Base-by-base conservation (phyloP, 2,888 invertebrate species). In the Synanthedon vespiformis region DNA sequence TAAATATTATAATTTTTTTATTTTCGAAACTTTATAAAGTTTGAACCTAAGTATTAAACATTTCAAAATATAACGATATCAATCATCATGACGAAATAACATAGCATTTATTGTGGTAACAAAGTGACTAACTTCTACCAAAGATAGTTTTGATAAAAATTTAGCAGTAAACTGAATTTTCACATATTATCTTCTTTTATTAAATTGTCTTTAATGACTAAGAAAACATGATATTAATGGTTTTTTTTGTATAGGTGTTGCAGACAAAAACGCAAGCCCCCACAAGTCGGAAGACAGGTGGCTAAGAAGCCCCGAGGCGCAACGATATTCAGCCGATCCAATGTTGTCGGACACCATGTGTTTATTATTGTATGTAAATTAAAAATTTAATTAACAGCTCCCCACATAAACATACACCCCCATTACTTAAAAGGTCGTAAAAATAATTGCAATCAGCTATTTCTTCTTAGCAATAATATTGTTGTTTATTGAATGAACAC, bases 331-430 rank as follows among this genome's bases (percentile, higher is more conserved):
- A 13, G 14, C 56, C 49, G 18, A 14, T 13, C 13, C 12, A 44
- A 13, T 56, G 55, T 41, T 56, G 34, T 34, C 10, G 34, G 48
- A 53, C 58, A 61, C 64, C 69, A 70, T 68, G 61, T 70, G 70
- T 62, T 52, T 53, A 64, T 68, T 62, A 34, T 48, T 65, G 66
- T 73, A 73, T 72, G 68, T 63, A 67, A 75, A 76, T 77, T 67
- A 65, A 67, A 72, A 69, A 71, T 62, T 64, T 71, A 75, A 78
- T 78, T 76, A 77, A 69, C 74, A 66, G 56, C 64, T 70, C 63
- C 58, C 65, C 65, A 65, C 65, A 70, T 48, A 69, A 67, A 44
- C n/a, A 44, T 44, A 66, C 70, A 72, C 22, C 48, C 67, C 64
- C 60, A 59, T 59, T 59, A 61, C 57, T 51, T 58, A 44, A 58